Evolutionary conservation across 2,113 vertebrate species (phyloP), one percentile per base, ranked within the genome.

Genomic region (Uria aalge): DNA sequence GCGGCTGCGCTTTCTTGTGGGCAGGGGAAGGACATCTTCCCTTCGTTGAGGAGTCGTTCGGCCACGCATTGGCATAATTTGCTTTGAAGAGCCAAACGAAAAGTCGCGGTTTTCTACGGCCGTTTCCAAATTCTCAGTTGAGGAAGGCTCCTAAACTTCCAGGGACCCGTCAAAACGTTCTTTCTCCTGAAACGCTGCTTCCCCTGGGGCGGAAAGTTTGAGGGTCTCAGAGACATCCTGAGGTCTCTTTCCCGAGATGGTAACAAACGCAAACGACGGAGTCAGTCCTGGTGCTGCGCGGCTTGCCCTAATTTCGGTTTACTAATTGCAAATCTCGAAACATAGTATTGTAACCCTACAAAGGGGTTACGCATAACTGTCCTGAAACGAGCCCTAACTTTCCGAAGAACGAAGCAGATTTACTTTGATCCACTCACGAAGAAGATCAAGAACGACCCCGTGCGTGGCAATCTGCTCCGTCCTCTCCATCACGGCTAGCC

Each of bases 101-200:
- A 91, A 87, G 17, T 48, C 16, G 2, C 9, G 0, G 2, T 68
- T 91, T 77, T 38, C 48, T 36, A 9, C 27, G 0, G 3, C 53
- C 5, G 0, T 85, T 90, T 41, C 30, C 20, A 36, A 22, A 19
- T 41, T 55, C 17, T 24, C 27, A 6, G 3, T 30, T 57, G 64
- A 24, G 78, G 36, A 41, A 84, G 12, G 15, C 17, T 86, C 53
- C 66, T 22, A 22, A 60, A 53, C 55, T 56, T 52, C 30, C 72
- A 76, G 30, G 21, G 11, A 52, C 34, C 8, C 5, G 10, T 27
- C 22, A 57, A 62, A 85, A 32, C 1, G 2, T 45, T 29, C 12
- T 60, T 41, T 29, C 6, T 53, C 40, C 30, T 34, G 60, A 88
- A 88, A 79, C 2, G 7, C 8, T 36, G 32, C 27, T 55, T 87